A percentile compares a stretch with the other conserved stretches of the same genome.
Conservation (phyloP, 2,888 invertebrate species). For the Plebejus argus region DNA sequence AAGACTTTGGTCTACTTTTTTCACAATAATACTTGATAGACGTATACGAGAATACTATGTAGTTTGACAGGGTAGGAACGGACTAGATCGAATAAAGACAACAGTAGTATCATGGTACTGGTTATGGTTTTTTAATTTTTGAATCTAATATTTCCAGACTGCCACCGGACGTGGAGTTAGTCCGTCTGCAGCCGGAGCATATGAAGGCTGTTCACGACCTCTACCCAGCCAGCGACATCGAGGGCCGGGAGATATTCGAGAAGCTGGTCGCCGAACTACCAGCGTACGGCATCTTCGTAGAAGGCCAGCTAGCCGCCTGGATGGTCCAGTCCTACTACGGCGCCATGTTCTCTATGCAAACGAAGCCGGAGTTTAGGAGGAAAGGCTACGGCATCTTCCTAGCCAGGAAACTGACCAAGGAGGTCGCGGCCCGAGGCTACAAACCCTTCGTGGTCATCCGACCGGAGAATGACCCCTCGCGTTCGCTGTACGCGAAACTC, state of each 20-base stretch:
- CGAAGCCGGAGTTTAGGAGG: slow-evolving; percentile 86
- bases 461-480: slow-evolving; percentile 93
- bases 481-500: slow-evolving; percentile 90
- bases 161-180: slow-evolving; percentile 87
- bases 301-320: slow-evolving; percentile 91
- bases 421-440: slow-evolving; percentile 87
- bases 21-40: too few species aligned
- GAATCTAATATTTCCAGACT: slow-evolving; percentile 56
- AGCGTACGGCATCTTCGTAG: slow-evolving; percentile 90
- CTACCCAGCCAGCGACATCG: slow-evolving; percentile 94
- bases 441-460: slow-evolving; percentile 92
- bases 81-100: too few species aligned
- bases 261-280: slow-evolving; percentile 89
- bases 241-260: slow-evolving; percentile 91
- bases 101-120: too few species aligned
- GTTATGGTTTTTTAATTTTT: neutral
- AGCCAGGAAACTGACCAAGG: slow-evolving; percentile 84
- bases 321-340: slow-evolving; percentile 96
- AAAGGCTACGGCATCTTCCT: slow-evolving; percentile 89
- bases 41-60: too few species aligned
- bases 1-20: too few species aligned
- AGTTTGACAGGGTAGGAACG: too few species aligned
- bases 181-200: slow-evolving; percentile 87
- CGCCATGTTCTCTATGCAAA: slow-evolving; percentile 96
- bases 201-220: slow-evolving; percentile 91